A percentile compares a stretch with the other conserved stretches of the same genome.
Evolutionary conservation across 2,888 invertebrate species (phyloP).

Genomic region (Heteromurus nitidus): DNA sequence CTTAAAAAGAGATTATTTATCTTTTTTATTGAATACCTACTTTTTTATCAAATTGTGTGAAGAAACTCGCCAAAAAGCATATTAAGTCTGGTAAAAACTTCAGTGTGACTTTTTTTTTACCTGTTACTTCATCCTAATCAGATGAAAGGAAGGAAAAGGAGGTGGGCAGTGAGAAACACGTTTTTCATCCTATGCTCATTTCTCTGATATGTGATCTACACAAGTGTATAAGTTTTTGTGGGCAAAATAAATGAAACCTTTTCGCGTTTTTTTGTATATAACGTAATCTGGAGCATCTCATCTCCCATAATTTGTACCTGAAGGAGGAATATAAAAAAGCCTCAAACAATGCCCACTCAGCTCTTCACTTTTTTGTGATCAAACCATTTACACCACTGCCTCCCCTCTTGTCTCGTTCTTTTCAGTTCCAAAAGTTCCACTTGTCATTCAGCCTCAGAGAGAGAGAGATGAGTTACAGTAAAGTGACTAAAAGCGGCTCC

Average conservation of each 20-base stretch:
- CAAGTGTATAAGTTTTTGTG: background rate
- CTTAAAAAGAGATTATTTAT: no score
- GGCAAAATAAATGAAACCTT: background rate
- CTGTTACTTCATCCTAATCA: background rate
- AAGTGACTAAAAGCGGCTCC: conserved; percentile 44
- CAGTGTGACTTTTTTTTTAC: background rate
- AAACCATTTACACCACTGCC: background rate
- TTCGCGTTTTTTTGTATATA: background rate
- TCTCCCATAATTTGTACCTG: background rate
- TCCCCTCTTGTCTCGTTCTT: conserved; percentile 23
- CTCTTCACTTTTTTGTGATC: background rate
- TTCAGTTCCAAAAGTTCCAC: conserved; percentile 36
- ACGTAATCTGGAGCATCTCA: conserved; percentile 22
- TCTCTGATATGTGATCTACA: background rate
- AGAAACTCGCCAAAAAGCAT: background rate
- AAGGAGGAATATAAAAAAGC: background rate
- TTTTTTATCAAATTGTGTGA: no score
- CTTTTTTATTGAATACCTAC: no score
- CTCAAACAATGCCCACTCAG: conserved; percentile 13
- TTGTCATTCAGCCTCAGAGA: conserved; percentile 44
- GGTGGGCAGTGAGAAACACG: background rate
- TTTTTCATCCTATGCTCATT: background rate
- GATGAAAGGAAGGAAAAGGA: background rate
- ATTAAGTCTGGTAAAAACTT: background rate
- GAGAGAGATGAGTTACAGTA: conserved; percentile 23